Evolutionary conservation across 2,113 vertebrate genomes (phyloP).

Genomic region (Daubentonia madagascariensis): DNA sequence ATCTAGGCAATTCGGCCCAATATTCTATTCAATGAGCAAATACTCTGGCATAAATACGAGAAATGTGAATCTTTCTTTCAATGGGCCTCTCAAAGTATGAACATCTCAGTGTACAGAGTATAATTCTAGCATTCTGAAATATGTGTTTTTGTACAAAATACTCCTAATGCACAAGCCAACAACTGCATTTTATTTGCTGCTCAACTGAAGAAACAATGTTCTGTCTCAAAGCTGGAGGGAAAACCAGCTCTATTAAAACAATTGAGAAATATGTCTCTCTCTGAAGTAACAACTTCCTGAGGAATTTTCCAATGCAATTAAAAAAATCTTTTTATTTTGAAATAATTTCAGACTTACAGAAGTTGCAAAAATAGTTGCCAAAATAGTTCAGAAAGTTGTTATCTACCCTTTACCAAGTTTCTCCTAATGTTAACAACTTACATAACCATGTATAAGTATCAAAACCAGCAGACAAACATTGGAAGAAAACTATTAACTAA

Average conservation of each 20-base stretch:
- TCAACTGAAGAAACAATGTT: background rate
- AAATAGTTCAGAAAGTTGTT: background rate
- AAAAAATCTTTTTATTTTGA: constrained; percentile 37
- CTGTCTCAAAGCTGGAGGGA: background rate
- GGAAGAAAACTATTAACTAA: background rate
- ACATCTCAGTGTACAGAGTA: background rate
- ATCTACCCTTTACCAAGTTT: background rate
- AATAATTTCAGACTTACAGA: constrained; percentile 30
- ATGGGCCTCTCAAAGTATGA: background rate
- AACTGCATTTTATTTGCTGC: background rate
- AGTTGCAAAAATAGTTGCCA: background rate
- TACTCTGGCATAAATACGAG: background rate
- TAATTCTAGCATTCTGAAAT: background rate
- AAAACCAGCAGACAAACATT: background rate
- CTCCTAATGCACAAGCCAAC: background rate
- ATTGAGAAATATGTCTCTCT: constrained; percentile 45
- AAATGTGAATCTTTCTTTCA: background rate
- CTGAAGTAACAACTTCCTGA: constrained; percentile 60
- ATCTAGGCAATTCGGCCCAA: background rate
- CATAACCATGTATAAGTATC: background rate
- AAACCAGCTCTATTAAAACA: background rate
- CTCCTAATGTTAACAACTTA: background rate
- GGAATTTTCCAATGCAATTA: constrained; percentile 39
- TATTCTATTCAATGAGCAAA: background rate
- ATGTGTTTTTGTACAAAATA: background rate